Conservation (phyloP, 2,113 vertebrate species). For the Electrona antarctica region DNA sequence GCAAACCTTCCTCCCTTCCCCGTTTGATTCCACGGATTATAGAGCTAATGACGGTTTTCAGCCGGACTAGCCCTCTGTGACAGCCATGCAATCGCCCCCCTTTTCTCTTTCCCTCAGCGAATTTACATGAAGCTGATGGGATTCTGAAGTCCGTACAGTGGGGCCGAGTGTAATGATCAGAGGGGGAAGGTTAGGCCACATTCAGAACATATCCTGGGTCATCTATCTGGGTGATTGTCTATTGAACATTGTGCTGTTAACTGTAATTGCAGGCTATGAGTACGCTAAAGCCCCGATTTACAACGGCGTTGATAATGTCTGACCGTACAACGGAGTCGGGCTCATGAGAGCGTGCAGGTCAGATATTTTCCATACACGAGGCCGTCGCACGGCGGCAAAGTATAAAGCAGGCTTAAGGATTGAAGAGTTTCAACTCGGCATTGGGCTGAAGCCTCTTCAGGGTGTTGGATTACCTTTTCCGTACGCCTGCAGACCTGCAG, state of each 20-base stretch:
- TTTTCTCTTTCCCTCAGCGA: slow-evolving; percentile 30
- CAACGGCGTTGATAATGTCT: too few relatives aligned
- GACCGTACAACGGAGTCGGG: too few relatives aligned
- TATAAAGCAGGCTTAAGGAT: neutral
- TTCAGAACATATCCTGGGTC: slow-evolving; percentile 12
- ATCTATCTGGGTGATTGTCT: slow-evolving; percentile 12
- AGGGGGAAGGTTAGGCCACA: slow-evolving; percentile 27
- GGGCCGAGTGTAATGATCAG: slow-evolving; percentile 24
- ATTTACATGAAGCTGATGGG: slow-evolving; percentile 62
- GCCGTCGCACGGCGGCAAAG: too few relatives aligned
- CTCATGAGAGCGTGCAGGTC: too few relatives aligned
- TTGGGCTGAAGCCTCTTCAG: slow-evolving; percentile 20
- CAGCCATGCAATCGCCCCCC: slow-evolving; percentile 41
- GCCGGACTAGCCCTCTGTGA: slow-evolving; percentile 53
- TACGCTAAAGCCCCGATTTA: slow-evolving; percentile 5
- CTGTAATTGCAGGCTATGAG: slow-evolving; percentile 25
- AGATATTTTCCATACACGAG: too few relatives aligned
- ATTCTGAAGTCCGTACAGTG: slow-evolving; percentile 34
- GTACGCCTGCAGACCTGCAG: neutral
- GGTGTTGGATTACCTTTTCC: neutral
- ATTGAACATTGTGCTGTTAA: slow-evolving; percentile 29
- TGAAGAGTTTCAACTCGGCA: slow-evolving; percentile 59
- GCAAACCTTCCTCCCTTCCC: slow-evolving; percentile 59
- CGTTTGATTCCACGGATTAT: slow-evolving; percentile 73
- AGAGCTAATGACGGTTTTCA: slow-evolving; percentile 66